Conservation (phyloP, 1,140 invertebrate genomes). For the Delia radicum region DNA sequence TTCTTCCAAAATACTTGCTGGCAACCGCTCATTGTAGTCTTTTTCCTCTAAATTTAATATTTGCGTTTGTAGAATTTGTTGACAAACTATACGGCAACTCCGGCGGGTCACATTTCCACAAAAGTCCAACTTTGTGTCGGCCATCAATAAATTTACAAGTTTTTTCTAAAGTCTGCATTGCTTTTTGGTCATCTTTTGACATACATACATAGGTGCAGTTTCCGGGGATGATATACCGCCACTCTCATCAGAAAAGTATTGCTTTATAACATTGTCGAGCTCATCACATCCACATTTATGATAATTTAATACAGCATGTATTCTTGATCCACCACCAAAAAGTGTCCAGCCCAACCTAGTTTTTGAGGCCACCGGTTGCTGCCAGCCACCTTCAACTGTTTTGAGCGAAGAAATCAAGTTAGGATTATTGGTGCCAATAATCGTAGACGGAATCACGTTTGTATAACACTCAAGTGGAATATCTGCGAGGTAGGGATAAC, state of each 20-base stretch:
- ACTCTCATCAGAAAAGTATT: not conserved
- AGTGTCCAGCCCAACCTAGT: not conserved
- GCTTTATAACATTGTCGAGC: not conserved
- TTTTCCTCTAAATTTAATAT: not conserved
- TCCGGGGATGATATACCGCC: not conserved
- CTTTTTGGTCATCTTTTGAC: not conserved
- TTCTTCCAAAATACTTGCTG: not conserved
- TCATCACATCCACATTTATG: no score
- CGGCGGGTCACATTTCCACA: not conserved
- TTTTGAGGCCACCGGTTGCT: not conserved
- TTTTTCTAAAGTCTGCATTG: not conserved
- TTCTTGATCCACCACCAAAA: not conserved
- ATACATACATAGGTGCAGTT: not conserved
- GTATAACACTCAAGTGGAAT: not conserved
- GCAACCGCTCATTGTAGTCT: not conserved
- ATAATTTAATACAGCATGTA: no score
- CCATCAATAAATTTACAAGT: not conserved
- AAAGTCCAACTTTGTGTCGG: not conserved
- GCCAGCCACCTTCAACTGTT: not conserved
- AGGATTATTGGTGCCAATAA: not conserved
- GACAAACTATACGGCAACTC: not conserved
- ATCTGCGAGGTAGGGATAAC: not conserved
- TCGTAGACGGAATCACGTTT: not conserved
- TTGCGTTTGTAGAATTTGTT: not conserved
- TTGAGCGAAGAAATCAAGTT: not conserved